phyloP scores from a whole-genome alignment of 2,797 vertebrate species.

The Picus viridis region DNA sequence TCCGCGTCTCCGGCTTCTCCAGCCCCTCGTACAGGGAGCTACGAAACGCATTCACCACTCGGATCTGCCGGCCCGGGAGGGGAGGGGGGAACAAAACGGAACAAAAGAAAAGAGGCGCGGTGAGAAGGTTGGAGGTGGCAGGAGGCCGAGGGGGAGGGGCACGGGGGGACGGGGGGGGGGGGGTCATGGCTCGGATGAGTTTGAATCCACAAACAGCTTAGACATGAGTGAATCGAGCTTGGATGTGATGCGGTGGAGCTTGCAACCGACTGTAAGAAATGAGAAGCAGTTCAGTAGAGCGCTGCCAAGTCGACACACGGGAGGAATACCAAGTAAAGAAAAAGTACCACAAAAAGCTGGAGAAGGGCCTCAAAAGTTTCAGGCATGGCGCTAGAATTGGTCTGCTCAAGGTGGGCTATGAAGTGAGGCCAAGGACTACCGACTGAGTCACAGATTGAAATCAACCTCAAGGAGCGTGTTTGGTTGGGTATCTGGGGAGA shows the following conservation, averaged over 20 bases:
- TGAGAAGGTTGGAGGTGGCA: constrained; percentile 31
- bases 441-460: constrained; percentile 5
- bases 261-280: constrained; percentile 87
- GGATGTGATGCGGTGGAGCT: constrained; percentile 88
- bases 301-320: constrained; percentile 72
- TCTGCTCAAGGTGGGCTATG: constrained; percentile 64
- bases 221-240: constrained; percentile 84
- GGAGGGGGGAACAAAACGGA: no score
- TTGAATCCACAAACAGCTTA: constrained; percentile 84
- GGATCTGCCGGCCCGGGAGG: constrained; percentile 84
- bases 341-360: constrained; percentile 69
- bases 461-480: background rate
- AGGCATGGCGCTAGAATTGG: constrained; percentile 63
- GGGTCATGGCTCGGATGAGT: constrained; percentile 81
- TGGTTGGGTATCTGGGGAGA: background rate
- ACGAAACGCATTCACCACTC: constrained; percentile 99
- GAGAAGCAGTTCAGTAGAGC: constrained; percentile 81
- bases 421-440: constrained; percentile 58
- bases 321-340: constrained; percentile 73
- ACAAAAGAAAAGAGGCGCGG: background rate
- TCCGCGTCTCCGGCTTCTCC: constrained; percentile 96
- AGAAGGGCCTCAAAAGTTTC: constrained; percentile 64
- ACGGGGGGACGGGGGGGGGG: no score
- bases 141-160: no score
- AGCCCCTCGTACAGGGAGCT: constrained; percentile 99